Evolutionary conservation across 2,888 invertebrate genomes (phyloP), one percentile per base, ranked within the genome.

Genomic region (Notocelia uddmanniana): DNA sequence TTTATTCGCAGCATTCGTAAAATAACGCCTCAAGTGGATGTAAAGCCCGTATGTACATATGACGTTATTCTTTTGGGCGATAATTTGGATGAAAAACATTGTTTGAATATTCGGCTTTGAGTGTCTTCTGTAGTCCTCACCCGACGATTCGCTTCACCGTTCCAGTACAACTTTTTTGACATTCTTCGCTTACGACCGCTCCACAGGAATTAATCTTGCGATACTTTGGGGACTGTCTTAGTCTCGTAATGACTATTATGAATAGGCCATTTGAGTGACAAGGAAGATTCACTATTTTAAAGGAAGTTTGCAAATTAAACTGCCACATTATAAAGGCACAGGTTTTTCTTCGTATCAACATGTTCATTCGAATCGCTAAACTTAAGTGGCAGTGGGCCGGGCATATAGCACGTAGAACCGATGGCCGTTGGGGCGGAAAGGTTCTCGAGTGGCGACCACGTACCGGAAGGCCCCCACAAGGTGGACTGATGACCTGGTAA

Each of bases 71-170:
- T 50, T 18, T 45, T 62, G 31, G 18, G 11, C 23, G 8, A 31
- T 13, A 13, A 66, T 58, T 64, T 15, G 18, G 26, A 45, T 1
- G 23, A 50, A 69, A 59, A 58, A 52, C 15, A 71, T 85, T 88
- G 84, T 88, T 89, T 84, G 85, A 85, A 87, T 87, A 85, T 86
- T 69, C 82, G 79, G 81, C 74, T 78, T 76, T 26, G 60, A 55
- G 50, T 23, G 54, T 55, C 50, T 50, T 52, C 37, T 19, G 31
- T n/a, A 11, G 41, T 54, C 21, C 21, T 52, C 45, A 15, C n/a
- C 26, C 37, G n/a, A 48, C 48, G 48, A 45, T 45, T 21, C 34
- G 50, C 23, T 59, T 34, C n/a, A 66, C 1, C 19, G 18, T 34
- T 59, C 41, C 34, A 21, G 23, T 50, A 59, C 37, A 52, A 60